Conservation (phyloP, 2,797 vertebrate genomes). For the Amphiprion clarkii region DNA sequence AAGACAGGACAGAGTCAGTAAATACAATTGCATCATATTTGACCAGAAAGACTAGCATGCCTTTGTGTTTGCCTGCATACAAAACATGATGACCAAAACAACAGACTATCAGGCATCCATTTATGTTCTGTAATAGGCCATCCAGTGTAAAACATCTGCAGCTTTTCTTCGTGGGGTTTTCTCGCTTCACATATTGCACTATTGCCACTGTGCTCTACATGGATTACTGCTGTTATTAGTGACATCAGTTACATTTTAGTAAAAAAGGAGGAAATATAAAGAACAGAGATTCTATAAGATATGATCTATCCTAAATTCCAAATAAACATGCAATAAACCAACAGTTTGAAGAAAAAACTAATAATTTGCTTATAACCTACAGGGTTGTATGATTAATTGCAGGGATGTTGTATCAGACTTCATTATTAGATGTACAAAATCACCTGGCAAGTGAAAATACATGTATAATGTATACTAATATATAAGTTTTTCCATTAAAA, state of each 20-base stretch:
- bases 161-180: neutral
- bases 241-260: neutral
- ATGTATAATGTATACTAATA: too few relatives aligned
- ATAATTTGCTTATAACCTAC: too few relatives aligned
- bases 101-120: conserved; percentile 4
- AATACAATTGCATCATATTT: conserved; percentile 52
- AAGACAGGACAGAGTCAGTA: conserved; percentile 39
- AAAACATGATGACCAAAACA: conserved; percentile 4
- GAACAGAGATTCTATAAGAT: neutral
- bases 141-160: too few relatives aligned
- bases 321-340: too few relatives aligned
- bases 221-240: neutral
- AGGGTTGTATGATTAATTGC: too few relatives aligned
- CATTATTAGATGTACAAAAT: too few relatives aligned
- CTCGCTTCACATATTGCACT: too few relatives aligned
- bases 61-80: conserved; percentile 18
- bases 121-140: neutral
- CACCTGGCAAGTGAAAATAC: too few relatives aligned
- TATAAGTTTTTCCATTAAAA: too few relatives aligned
- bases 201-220: neutral
- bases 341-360: too few relatives aligned
- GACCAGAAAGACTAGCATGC: conserved; percentile 18
- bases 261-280: conserved; percentile 9
- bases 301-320: too few relatives aligned
- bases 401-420: too few relatives aligned